Evolutionary conservation across 2,888 invertebrate genomes (phyloP).

Genomic region (Leptopilina drosophilae): DNA sequence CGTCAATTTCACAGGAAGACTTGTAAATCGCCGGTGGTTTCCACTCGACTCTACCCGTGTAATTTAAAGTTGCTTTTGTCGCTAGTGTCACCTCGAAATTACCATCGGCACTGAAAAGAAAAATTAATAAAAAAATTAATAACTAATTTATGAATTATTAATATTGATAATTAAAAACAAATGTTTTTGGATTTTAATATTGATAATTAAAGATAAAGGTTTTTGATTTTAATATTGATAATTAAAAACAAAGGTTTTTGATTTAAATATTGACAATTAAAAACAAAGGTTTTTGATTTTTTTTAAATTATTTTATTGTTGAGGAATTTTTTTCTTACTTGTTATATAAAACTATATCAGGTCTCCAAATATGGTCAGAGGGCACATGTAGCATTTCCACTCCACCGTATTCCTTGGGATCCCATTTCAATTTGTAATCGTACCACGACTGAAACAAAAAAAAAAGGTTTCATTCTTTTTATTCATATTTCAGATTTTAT

Average conservation of each 20-base stretch:
- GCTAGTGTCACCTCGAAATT: conserved; percentile 91
- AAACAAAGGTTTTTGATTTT: neutral
- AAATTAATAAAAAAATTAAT: conserved; percentile 27
- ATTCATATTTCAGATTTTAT: neutral
- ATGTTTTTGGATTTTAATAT: no score
- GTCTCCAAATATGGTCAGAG: conserved; percentile 90
- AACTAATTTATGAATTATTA: neutral
- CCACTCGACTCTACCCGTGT: conserved; percentile 91
- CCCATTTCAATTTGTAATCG: conserved; percentile 92
- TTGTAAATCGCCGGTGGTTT: conserved; percentile 95
- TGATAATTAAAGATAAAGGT: no score
- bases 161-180: no score
- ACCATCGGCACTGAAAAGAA: conserved; percentile 84
- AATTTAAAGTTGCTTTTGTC: conserved; percentile 89
- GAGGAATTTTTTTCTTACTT: conserved; percentile 80
- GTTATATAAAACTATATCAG: conserved; percentile 90
- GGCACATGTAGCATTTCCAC: conserved; percentile 91
- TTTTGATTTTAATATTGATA: no score
- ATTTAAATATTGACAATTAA: no score
- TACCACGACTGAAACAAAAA: conserved; percentile 85
- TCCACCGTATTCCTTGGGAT: conserved; percentile 90
- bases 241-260: no score
- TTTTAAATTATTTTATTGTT: neutral
- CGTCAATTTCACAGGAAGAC: conserved; percentile 92
- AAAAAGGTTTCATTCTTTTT: neutral